Evolutionary conservation across 2,797 vertebrate species (phyloP), one percentile per base, ranked within the genome.

Genomic region (Girardinus metallicus): DNA sequence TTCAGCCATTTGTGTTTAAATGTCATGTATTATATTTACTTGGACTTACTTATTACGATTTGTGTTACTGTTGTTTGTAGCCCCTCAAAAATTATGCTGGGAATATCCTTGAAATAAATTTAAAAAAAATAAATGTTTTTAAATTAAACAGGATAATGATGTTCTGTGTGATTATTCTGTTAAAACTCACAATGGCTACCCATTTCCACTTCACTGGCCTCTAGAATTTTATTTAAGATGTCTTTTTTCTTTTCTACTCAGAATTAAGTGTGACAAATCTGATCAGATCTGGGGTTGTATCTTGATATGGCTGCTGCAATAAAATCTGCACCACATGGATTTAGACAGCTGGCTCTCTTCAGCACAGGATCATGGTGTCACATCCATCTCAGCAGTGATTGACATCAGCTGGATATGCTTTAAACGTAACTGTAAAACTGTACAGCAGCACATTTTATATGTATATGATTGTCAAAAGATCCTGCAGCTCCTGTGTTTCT

Each of bases 231-330:
- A 43, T 70, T 70, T 70, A 70, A n/a, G 13, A 43, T n/a, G 13
- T 11, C 7, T 7, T 29, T 44, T 71, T 71, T n/a, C 5, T 8
- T 6, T n/a, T 26, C 23, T 68, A 26, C 39, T 26, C 23, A 71
- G 13, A 71, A 44, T 46, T 70, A 43, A 43, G 68, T n/a, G 66
- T 44, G 68, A 71, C 68, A 46, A 71, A 71, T 71, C 29, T 46
- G 6, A 71, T 71, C 68, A 71, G 68, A 44, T 29, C 26, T 71
- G 26, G 26, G 12, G 6, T 71, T 46, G 34, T 41, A 41, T 41
- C 64, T 26, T 68, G 21, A 41, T 26, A 41, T 41, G 36, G 18
- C 34, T 41, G 12, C 68, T 29, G n/a, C 12, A 44, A 6, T 70
- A 44, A 70, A 70, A 70, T 71, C 41, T 71, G 26, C 44, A 46